Base-by-base conservation (phyloP, 1,140 invertebrate genomes). In the Hyles euphorbiae region DNA sequence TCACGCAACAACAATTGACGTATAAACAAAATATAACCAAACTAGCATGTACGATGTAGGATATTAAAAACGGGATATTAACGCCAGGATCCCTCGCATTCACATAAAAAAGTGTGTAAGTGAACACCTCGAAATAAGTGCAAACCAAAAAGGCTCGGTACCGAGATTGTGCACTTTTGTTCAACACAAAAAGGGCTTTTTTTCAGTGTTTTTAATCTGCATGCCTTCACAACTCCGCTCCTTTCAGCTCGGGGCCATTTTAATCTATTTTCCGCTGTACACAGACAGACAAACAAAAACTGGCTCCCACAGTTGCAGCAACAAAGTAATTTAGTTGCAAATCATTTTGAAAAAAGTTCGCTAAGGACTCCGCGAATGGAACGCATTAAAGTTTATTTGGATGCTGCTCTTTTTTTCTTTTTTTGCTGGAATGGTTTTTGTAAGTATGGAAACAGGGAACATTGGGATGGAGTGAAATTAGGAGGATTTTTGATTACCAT, bases 171-270 rank as follows among this genome's bases (percentile, higher is more conserved):
- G 61, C 61, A 72, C 65, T 69, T 71, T 71, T 49, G 63, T 76
- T 71, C 44, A 46, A 40, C 12, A 55, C 66, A 70, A 73, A 68
- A 79, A 77, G 75, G 70, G 63, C 58, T 73, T 73, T 75, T 72
- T 75, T 71, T 61, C 71, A 70, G 54, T 75, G 71, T 81, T 81
- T 79, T 83, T 81, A 83, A 83, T 81, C 76, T 80, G 69, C 72
- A 67, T 72, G 76, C 77, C 74, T 82, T 80, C 76, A 75, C 75
- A 72, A 72, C 65, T 78, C 64, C 60, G 55, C 65, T 74, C 74
- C 74, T 77, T 75, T 76, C 68, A 72, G 78, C 80, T 72, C 56
- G 61, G 53, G 78, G 80, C 76, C 69, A 79, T 83, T 82, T 83
- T 83, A 83, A 83, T 83, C 78, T 81, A 70, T 79, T 80, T 80